Percentiles rank a stretch among this genome's conserved stretches.
Evolutionary conservation across 2,888 invertebrate species (phyloP).

Genomic region (Orthonychiurus folsomi): DNA sequence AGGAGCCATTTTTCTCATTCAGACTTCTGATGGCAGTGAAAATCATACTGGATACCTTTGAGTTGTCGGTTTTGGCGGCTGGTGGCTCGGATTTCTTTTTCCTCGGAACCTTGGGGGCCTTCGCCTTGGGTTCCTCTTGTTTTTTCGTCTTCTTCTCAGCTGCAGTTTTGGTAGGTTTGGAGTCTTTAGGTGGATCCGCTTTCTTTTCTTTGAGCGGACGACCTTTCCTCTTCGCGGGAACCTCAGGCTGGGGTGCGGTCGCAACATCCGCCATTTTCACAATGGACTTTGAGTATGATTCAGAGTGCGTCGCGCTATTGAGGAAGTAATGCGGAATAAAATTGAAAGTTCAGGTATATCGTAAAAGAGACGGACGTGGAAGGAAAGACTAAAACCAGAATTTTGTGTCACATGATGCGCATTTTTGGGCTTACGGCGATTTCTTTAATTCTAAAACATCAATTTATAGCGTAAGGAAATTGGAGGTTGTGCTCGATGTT

Average conservation of each 20-base stretch:
- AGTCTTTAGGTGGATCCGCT: not conserved
- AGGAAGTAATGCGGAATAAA: no score
- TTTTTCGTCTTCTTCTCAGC: not conserved
- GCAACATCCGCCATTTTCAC: not conserved
- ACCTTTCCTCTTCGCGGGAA: no score
- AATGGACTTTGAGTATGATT: not conserved
- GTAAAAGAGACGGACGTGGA: no score
- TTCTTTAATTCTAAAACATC: no score
- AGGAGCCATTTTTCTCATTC: constrained; percentile 52
- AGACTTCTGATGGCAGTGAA: constrained; percentile 46
- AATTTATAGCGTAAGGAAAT: no score
- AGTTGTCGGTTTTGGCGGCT: no score
- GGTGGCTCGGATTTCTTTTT: constrained; percentile 39
- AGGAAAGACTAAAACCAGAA: no score
- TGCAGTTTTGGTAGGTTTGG: not conserved
- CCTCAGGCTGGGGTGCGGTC: not conserved
- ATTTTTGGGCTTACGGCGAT: no score
- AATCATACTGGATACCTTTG: constrained; percentile 56
- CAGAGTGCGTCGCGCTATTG: not conserved
- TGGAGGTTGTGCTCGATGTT: no score
- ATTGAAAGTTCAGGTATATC: no score
- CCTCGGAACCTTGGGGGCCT: constrained; percentile 30
- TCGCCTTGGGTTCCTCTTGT: constrained; percentile 30
- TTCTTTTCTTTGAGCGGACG: no score
- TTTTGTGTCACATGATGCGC: no score